Base-by-base conservation (phyloP, 1,140 invertebrate species). In the Cheumatopsyche charites region DNA sequence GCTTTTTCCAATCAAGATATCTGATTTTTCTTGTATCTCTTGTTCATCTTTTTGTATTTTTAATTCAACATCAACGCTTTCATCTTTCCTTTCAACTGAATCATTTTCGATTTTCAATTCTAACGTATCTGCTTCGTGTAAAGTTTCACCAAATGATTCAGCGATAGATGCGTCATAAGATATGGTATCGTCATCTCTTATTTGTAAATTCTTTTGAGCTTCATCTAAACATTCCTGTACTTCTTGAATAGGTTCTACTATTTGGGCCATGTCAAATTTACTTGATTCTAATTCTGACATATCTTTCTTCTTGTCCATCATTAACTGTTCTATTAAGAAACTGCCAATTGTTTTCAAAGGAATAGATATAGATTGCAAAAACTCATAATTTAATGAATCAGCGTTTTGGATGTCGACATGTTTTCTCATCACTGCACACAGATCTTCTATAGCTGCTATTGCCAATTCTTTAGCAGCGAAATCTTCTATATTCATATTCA, bases 141-240 rank as follows among this genome's bases (percentile, higher is more conserved):
- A 63, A 17, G 71, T 73, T 42, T 75, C 73, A 67, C 55, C 67
- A 63, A 45, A 70, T 1, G 70, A 62, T 65, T 72, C 74, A 3
- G 45, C 41, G 4, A 68, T 26, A 0, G 68, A 69, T 43, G 42
- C 19, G 11, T 76, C 76, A 25, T 41, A 5, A 13, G 74, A 67
- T 19, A 72, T 17, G 11, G 70, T 70, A 23, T 73, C 65, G 47
- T 70, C 72, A 17, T 68, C 29, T 11, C 26, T 52, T 0, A 63
- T 25, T 41, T 78, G 70, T 0, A 73, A 29, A 25, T 77, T 63
- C 67, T 77, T 70, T 71, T 77, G 73, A 3, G 73, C 67, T 36
- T 66, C 62, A 43, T 68, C 73, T 43, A 75, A 21, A 49, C 65
- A 70, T 43, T 73, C 69, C 67, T 73, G 65, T 42, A 76, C 67